Evolutionary conservation across 2,797 vertebrate species (phyloP).

Genomic region (Gymnoscopelus braueri): DNA sequence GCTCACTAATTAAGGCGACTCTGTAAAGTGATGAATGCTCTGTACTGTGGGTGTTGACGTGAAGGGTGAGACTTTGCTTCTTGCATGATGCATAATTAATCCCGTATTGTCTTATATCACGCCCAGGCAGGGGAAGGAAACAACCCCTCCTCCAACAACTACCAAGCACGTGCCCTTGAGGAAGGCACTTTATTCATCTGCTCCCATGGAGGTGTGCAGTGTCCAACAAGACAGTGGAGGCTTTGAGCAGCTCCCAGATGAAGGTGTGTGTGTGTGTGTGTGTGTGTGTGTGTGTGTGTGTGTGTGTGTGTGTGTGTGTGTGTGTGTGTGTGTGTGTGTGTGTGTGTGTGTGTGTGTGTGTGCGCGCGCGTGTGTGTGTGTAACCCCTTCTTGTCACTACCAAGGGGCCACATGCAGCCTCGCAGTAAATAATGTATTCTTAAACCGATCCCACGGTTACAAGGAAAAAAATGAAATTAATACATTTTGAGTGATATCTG

Average conservation of each 20-base stretch:
- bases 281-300: conserved; percentile 7
- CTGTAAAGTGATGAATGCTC: conserved; percentile 18
- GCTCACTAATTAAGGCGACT: conserved; percentile 24
- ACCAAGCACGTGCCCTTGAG: conserved; percentile 22
- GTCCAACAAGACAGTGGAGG: conserved; percentile 11
- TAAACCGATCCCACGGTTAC: neutral
- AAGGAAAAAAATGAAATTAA: conserved; percentile 21
- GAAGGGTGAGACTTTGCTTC: conserved; percentile 19
- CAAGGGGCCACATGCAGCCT: neutral
- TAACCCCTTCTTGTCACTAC: conserved; percentile 3
- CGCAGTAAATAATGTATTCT: neutral
- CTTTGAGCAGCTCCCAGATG: neutral
- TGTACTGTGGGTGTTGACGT: conserved; percentile 27
- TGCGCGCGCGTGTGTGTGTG: conserved; percentile 15
- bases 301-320: conserved; percentile 12
- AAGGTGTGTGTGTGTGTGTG: neutral
- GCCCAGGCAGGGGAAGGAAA: neutral
- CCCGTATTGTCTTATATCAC: conserved; percentile 11
- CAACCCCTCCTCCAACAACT: conserved; percentile 4
- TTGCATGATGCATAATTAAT: conserved; percentile 6
- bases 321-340: conserved; percentile 16
- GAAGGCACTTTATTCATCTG: conserved; percentile 51
- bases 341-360: conserved; percentile 17
- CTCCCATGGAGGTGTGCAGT: conserved; percentile 19
- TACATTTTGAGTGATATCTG: neutral